Base-by-base conservation (phyloP, 1,140 invertebrate genomes). In the Drosophila pachea region DNA sequence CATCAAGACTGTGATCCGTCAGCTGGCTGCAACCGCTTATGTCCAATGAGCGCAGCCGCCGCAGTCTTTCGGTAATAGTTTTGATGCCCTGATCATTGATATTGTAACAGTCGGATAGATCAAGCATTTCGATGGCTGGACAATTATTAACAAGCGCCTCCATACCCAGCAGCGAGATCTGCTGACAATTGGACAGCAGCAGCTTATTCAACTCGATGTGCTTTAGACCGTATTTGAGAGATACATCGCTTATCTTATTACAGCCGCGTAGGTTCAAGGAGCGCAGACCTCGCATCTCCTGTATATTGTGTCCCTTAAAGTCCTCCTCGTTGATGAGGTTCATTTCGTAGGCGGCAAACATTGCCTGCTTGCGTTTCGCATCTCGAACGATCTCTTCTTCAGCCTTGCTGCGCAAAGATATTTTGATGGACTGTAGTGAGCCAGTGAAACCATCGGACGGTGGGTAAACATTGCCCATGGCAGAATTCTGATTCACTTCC, bases 201-300 rank as follows among this genome's bases (percentile, higher is more conserved):
- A 89, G 48, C 0, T 66, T 49, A 12, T 45, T 68, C 5, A 95
- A 89, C 87, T 94, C 94, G 33, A 90, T 89, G 76, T 94, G 94
- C 48, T 91, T 91, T 49, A 95, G 91, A 6, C 92, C 92, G 75
- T 94, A 92, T 47, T 91, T 92, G 2, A 95, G 74, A 66, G 94
- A 94, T 4, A 94, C 91, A 90, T 95, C 94, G 33, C 93, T 94
- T 9, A 95, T 92, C 77, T 91, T 92, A 68, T 92, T 93, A 78
- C 94, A 95, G 3, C 91, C 91, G 48, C 92, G 91, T 5, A 95
- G 84, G 84, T 94, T 92, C 4, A 95, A 88, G 40, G 91, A 89
- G 60, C 79, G 90, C 4, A 95, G 89, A 11, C 91, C 90, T 81
- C 90, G 91, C 2, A 94, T 73, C 7, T 92, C 90, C 16, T 90